These are phyloP conservation scores for Ametastegia equiseti DNA, from an alignment of 2,888 invertebrate species.

Conservation along the genomic window DNA sequence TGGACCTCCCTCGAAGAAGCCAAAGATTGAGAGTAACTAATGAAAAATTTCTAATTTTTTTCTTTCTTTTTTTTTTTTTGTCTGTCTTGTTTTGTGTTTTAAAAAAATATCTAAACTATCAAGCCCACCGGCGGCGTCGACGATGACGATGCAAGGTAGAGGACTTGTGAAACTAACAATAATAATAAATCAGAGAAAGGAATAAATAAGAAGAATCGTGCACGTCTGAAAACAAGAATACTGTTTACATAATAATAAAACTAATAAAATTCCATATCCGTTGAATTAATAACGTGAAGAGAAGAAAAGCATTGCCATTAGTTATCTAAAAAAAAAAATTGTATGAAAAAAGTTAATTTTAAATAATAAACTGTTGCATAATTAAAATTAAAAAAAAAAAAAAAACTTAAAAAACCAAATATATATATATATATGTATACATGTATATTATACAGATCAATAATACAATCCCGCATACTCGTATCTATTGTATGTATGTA, in stretches of 20 bases:
- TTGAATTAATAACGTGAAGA: constrained; percentile 38
- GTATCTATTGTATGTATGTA: no score
- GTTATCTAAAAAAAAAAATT: constrained; percentile 40
- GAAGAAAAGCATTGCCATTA: constrained; percentile 44
- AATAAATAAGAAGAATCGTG: neutral
- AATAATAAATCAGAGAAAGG: neutral
- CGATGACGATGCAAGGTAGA: neutral
- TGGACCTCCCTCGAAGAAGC: constrained; percentile 56
- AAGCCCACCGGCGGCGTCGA: neutral
- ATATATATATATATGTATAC: neutral
- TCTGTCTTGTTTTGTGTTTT: constrained; percentile 44
- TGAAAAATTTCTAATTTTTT: no score
- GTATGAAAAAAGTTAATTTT: constrained; percentile 25
- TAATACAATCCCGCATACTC: constrained; percentile 29
- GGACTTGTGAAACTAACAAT: constrained; percentile 17
- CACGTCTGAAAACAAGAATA: constrained; percentile 33
- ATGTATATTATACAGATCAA: neutral
- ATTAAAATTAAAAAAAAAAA: neutral
- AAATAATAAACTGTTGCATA: constrained; percentile 36
- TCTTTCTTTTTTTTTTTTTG: no score
- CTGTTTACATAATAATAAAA: neutral
- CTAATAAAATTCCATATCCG: constrained; percentile 37
- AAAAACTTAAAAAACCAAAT: neutral
- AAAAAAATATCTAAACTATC: constrained; percentile 7
- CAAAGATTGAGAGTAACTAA: constrained; percentile 64